Base-by-base conservation (phyloP, 1,140 invertebrate genomes). In the Drosophila melanica region DNA sequence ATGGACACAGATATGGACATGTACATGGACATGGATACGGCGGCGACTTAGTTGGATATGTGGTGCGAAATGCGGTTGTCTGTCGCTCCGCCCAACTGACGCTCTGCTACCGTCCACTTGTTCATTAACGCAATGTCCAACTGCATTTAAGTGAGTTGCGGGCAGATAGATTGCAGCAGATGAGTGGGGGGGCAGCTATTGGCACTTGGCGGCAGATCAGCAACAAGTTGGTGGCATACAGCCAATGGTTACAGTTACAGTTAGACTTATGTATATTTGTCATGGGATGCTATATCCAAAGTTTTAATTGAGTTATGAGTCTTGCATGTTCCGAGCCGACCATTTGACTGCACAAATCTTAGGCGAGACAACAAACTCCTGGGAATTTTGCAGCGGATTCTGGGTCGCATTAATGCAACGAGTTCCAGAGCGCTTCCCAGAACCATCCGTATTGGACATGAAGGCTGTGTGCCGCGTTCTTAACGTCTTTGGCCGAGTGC, bases 241-340 rank as follows among this genome's bases (percentile, higher is more conserved):
- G 44, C 42, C 35, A 16, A 6, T 41, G 33, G 3, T 30, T 23
- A 23, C 70, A 42, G 47, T 48, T 79, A 58, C 74, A 62, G 57
- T 58, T 75, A 62, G 39, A 63, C 16, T 57, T 75, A 74, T 70
- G 66, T 57, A 63, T 70, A 75, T 75, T 73, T 71, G 54, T 53
- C 20, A 33, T 60, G 35, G 54, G 2, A 23, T 3, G 20, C 20
- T 23, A 20, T 63, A 27, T 58, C 23, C 39, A 35, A 35, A 30
- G 44, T 50, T 72, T 79, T 84, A 84, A 84, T 84, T 84, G 77
- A 84, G 80, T 84, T 84, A 84, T 84, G 81, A 84, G 71, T 18
- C 33, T 14, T 63, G 65, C 20, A 39, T 69, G 47, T 74, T 50
- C 44, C 42, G 39, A 68, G 62, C 30, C 50, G 47, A 47, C 39